Base-by-base conservation (phyloP, 30 jellyfish, hydroid and myxozoan genomes). In the Nemopilema nomurai region DNA sequence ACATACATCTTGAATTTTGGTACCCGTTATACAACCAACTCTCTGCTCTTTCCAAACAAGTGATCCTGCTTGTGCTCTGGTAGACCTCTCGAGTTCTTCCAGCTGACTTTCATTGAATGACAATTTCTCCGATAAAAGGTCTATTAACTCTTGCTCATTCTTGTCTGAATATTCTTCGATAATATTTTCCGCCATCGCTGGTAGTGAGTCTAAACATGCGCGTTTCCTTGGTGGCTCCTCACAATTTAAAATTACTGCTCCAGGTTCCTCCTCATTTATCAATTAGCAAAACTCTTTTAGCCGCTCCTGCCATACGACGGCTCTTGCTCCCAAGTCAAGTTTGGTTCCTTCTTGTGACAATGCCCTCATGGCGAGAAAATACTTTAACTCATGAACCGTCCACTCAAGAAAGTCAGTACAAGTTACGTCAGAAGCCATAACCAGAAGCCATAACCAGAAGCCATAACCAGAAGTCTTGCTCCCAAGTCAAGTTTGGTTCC, bases 1-100 rank as follows among this genome's bases (percentile, higher is more conserved):
- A 4, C 16, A 0, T 19, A 29, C 69, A 4, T 8, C 67, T 19
- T 27, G 1, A 4, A 65, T 28, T 6, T 33, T 68, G 0, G 90
- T 4, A 16, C 77, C 90, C 17, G 90, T 82, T 0, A 68, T 68
- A 28, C 91, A 0, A 9, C 91, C 90, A 25, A 1, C 30, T 3
- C 81, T 76, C 65, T 49, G 87, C 8, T 1, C 1, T 6, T 57
- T 57, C 70, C 70, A 7, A 23, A 1, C 1, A 6, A 7, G 1
- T 57, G 70, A 57, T 6, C 70, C 70, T 7, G 70, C 70, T 26
- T 57, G 70, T 0, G 70, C 70, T 57, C 70, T 23, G 26, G 70
- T 57, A 23, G 70, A 57, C 8, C 22, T 57, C 70, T 57, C 70
- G 0, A 57, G 70, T 6, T 57, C 70, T 26, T 57, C 22, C 22